A percentile compares a stretch with the other conserved stretches of the same genome.
phyloP scores from a whole-genome alignment of 2,113 vertebrate species.

The Rhinichthys klamathensis region DNA sequence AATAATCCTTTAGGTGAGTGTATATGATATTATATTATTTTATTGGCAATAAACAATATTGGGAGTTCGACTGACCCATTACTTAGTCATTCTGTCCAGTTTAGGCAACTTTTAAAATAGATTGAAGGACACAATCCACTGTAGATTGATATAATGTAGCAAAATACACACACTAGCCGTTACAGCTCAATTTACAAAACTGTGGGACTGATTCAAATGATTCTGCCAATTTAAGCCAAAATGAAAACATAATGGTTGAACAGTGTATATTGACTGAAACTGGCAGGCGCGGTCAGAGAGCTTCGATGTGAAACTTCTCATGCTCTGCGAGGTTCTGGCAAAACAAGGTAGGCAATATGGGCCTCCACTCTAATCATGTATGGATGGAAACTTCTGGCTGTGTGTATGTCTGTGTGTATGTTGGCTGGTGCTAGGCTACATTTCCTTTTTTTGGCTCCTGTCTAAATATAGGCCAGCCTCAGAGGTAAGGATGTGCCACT shows the following conservation, averaged over 20 bases:
- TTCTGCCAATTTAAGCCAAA: neutral
- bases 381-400: slow-evolving; percentile 42
- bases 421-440: slow-evolving; percentile 32
- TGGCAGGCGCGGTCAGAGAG: neutral
- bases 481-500: slow-evolving; percentile 50
- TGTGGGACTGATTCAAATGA: neutral
- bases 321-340: slow-evolving; percentile 34
- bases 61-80: neutral
- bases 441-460: slow-evolving; percentile 44
- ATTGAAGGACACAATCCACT: neutral
- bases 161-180: neutral
- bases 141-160: neutral
- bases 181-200: neutral
- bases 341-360: slow-evolving; percentile 21
- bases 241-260: slow-evolving; percentile 3
- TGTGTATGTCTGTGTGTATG: slow-evolving; percentile 35
- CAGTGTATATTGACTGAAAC: neutral
- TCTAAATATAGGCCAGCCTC: slow-evolving; percentile 57
- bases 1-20: too few species aligned
- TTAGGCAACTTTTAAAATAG: neutral
- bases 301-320: slow-evolving; percentile 19
- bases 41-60: neutral
- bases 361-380: slow-evolving; percentile 34
- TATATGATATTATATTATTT: neutral
- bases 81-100: neutral